Conservation (phyloP, 92 coral and sea anemone species). For the Montipora capitata region DNA sequence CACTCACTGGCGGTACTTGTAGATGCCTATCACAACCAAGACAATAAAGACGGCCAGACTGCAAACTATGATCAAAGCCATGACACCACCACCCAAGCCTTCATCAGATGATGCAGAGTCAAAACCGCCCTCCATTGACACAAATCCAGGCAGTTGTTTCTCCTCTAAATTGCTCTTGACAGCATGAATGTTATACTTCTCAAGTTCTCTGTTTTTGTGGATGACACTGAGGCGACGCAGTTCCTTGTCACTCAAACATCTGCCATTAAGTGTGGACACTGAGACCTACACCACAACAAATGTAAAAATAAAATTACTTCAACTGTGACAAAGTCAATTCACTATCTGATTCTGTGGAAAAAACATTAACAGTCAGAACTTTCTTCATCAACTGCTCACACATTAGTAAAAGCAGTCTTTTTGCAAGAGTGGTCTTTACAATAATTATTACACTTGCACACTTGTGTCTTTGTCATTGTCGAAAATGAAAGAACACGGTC, state of each 20-base stretch:
- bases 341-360: too few species aligned
- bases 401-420: too few species aligned
- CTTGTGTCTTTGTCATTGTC: too few species aligned
- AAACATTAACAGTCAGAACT: too few species aligned
- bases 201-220: slow-evolving; percentile 33
- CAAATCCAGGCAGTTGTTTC: slow-evolving; percentile 91
- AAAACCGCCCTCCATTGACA: slow-evolving; percentile 64
- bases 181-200: slow-evolving; percentile 31
- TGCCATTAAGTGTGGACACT: slow-evolving; percentile 84
- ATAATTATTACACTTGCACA: too few species aligned
- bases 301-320: too few species aligned
- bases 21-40: slow-evolving; percentile 85
- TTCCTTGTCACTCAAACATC: slow-evolving; percentile 75
- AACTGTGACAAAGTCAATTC: too few species aligned
- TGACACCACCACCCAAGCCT: slow-evolving; percentile 76
- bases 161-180: slow-evolving; percentile 32
- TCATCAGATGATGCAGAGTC: slow-evolving; percentile 46
- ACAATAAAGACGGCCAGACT: slow-evolving; percentile 80
- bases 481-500: too few species aligned
- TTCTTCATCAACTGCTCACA: too few species aligned
- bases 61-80: slow-evolving; percentile 91
- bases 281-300: slow-evolving; percentile 54
- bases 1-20: slow-evolving; percentile 86
- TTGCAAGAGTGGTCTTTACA: too few species aligned
- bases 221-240: slow-evolving; percentile 34